phyloP scores from a whole-genome alignment of 2,113 vertebrate species.

The Hippocampus zosterae region DNA sequence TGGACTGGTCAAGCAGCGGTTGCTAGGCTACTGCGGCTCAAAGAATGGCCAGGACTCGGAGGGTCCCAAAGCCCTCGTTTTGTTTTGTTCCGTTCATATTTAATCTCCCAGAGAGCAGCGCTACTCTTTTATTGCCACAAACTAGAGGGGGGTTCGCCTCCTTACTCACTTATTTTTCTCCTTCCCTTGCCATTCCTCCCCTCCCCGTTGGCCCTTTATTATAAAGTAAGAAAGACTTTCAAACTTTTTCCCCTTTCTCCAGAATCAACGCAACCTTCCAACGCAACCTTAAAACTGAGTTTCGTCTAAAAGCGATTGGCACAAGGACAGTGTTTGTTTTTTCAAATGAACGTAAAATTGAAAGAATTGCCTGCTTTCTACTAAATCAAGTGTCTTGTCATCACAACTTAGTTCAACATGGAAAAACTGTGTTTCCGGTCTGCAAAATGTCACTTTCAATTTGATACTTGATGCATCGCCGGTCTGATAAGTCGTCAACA shows the following conservation, averaged over 20 bases:
- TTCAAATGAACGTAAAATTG: no score
- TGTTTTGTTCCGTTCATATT: conserved; percentile 77
- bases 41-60: conserved; percentile 72
- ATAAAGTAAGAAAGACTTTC: conserved; percentile 5
- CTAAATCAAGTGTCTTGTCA: neutral
- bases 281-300: neutral
- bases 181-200: conserved; percentile 36
- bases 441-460: no score
- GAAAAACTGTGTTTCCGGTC: no score
- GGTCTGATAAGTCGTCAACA: no score
- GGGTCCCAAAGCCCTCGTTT: conserved; percentile 71
- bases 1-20: conserved; percentile 75
- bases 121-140: conserved; percentile 66
- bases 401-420: no score
- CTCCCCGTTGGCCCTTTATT: conserved; percentile 19
- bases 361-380: no score
- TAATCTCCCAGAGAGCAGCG: conserved; percentile 72
- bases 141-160: conserved; percentile 63
- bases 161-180: conserved; percentile 55
- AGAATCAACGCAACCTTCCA: neutral
- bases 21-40: conserved; percentile 76
- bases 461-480: no score
- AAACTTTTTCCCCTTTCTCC: conserved; percentile 4
- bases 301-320: neutral
- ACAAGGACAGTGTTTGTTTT: neutral